Evolutionary conservation across 1,140 invertebrate species (phyloP).

Genomic region (Drosophila grimshawi): DNA sequence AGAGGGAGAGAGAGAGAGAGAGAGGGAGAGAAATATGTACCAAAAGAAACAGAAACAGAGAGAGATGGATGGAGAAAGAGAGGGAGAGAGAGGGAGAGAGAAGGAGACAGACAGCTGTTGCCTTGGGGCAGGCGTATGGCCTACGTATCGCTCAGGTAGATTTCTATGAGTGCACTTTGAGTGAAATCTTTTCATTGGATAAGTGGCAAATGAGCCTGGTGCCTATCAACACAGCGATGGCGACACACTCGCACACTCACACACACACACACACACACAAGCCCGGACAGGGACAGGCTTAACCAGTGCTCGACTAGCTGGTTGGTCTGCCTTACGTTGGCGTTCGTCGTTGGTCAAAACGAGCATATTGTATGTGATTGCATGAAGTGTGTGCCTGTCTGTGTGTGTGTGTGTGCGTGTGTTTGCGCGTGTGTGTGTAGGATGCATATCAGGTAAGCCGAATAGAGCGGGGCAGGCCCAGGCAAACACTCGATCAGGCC

Average conservation of each 20-base stretch:
- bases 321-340: constrained; percentile 43
- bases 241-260: constrained; percentile 22
- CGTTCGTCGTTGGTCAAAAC: constrained; percentile 26
- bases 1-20: not conserved
- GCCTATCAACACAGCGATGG: constrained; percentile 38
- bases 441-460: constrained; percentile 21
- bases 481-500: constrained; percentile 24
- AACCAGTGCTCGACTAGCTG: constrained; percentile 36
- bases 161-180: constrained; percentile 35
- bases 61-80: not conserved
- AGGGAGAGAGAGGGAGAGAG: constrained; percentile 7
- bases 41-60: not conserved
- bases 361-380: not conserved
- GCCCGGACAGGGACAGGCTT: constrained; percentile 25
- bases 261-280: constrained; percentile 10
- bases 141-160: constrained; percentile 25
- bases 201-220: constrained; percentile 33
- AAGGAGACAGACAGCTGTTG: not conserved
- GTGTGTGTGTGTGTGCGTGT: not conserved
- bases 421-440: constrained; percentile 3
- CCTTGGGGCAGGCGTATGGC: constrained; percentile 18
- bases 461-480: constrained; percentile 28
- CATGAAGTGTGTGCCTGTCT: not conserved
- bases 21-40: not conserved
- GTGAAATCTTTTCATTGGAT: constrained; percentile 57